Evolutionary conservation across 2,113 vertebrate genomes (phyloP), one percentile per base, ranked within the genome.

Genomic region (Lipotes vexillifer): DNA sequence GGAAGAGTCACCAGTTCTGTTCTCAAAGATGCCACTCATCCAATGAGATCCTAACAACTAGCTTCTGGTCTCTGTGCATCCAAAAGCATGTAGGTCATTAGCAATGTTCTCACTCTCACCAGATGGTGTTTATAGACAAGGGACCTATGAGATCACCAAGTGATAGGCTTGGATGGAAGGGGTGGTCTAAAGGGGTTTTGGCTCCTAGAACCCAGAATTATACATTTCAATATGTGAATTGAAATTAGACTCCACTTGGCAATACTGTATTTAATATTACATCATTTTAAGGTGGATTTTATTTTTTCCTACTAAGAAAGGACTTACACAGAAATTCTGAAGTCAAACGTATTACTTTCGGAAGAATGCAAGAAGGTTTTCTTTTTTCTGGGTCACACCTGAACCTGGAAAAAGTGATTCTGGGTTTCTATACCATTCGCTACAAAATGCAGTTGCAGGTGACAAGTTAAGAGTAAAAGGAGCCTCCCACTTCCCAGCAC

Each of bases 121-220:
- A 97, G 93, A 97, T 97, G 96, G 77, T 97, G 77, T 94, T 97
- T 97, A 96, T 41, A 92, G 68, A 95, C 61, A 93, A 95, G 57
- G 23, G 82, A 94, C 78, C 63, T 77, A 59, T 27, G 85, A 91
- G 72, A 61, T 95, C 96, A 91, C 55, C 87, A 96, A 96, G 93
- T 88, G 85, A 95, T 66, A 89, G 82, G 41, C 27, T 49, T 87
- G 89, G 55, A 96, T 94, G 94, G 93, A 96, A 93, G 59, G n/a
- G 61, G n/a, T 84, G 41, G 74, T 94, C 66, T 23, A 93, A 90
- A 18, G 75, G 69, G 81, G 25, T 18, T 90, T 92, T 57, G 75
- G 36, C 59, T 97, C 81, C 61, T 87, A 88, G 65, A 75, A 97
- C 10, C 46, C 41, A 29, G 27, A 96, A 94, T 89, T 88, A 91